Evolutionary conservation across 30 jellyfish, hydroid and myxozoan genomes (phyloP), one percentile per base, ranked within the genome.

Genomic region (Pseudorhiza aurosa): DNA sequence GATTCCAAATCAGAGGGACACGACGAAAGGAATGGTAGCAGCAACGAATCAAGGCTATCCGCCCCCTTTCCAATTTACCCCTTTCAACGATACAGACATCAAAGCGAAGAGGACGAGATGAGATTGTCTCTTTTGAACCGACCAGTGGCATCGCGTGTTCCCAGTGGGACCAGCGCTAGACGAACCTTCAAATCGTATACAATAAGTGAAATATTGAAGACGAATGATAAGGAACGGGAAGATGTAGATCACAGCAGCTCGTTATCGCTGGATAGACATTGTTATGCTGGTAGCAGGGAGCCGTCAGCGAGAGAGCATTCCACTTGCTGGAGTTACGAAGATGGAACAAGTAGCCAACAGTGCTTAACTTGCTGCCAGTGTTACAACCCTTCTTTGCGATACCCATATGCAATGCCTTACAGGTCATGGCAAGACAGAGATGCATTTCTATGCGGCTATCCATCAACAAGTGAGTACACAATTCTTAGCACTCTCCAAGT

Each of bases 51-150:
- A 25, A 64, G 83, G 26, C 40, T 80, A 32, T 62, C 91, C 32
- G 84, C 78, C 32, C 91, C 91, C 19, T 56, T 80, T 8, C 77
- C 91, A 4, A 25, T 80, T 28, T 80, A 80, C 56, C 91, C 91
- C 15, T 36, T 22, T 36, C 73, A 56, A 55, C 33, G 91, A 80
- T 26, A 68, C 4, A 63, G 90, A 44, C 31, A 37, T 47, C 68
- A 58, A 19, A 80, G 84, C 25, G 65, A 60, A 18, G 39, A 25
- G 2, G 88, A 60, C 19, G 79, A 76, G 40, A 76, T 78, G 40
- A 11, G 65, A 37, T 35, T 42, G 15, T 12, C 88, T 1, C 8
- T 70, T 21, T 2, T 28, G 19, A 71, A 22, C 21, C 63, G 79
- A 46, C 84, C 84, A 10, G 68, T 65, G 7, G 68, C 24, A 17